Evolutionary conservation across 2,888 invertebrate genomes (phyloP), one percentile per base, ranked within the genome.

Genomic region (Diarsia dahlii): DNA sequence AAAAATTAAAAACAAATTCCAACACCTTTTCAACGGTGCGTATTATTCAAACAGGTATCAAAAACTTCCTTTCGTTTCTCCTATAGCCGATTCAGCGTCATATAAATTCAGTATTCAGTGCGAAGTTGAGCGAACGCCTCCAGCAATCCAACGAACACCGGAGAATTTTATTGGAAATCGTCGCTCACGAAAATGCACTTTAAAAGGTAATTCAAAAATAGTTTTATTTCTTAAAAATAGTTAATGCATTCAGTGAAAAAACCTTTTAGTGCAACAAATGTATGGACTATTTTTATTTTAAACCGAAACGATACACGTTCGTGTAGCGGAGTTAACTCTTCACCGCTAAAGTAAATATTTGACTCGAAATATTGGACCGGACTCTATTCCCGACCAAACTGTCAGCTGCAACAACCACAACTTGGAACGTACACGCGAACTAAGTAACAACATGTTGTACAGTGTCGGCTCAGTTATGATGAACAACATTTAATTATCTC

Each of bases 41-140:
- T 86, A 80, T 86, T 89, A 86, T 88, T 85, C 70, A 87, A 88
- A 86, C 86, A 85, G 69, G 78, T 94, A 93, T 92, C 92, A 93
- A 92, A 77, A 95, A 95, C 95, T 94, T 95, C 95, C 95, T 92
- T 91, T 91, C 87, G 81, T 88, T 88, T 84, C 90, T 80, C 81
- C 85, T 90, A 89, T 90, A 80, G 78, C 76, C 85, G 88, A 90
- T 91, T 90, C 89, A 91, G 88, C 87, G 84, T 85, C 84, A 89
- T 89, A 87, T 87, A 90, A 91, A 92, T 93, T 92, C 90, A 93
- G 92, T 93, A 91, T 91, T 91, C 90, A 90, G 84, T 89, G 89
- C 78, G 88, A 89, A 91, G 89, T 91, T 87, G 85, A 88, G 82
- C 83, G 85, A 82, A 80, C 87, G 84, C 76, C 84, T 85, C 77